A percentile compares a stretch with the other conserved stretches of the same genome.
phyloP scores from a whole-genome alignment of 2,797 vertebrate species.

The Arrhamphus sclerolepis region DNA sequence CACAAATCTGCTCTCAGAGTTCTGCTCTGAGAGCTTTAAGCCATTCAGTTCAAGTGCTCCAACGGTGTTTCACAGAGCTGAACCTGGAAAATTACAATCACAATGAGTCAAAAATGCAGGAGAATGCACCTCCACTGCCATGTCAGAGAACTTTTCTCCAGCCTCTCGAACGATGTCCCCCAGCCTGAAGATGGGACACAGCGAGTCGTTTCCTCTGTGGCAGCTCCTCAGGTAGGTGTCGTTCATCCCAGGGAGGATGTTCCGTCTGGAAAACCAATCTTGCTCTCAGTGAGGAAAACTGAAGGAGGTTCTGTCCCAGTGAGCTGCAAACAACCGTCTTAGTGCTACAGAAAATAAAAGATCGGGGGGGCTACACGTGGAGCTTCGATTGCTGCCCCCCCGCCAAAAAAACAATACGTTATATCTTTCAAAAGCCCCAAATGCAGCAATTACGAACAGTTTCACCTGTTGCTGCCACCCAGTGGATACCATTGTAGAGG shows the following conservation, averaged over 20 bases:
- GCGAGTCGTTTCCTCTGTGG: conserved; percentile 59
- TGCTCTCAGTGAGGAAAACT: too few species aligned
- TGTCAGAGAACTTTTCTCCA: conserved; percentile 83
- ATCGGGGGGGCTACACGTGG: too few species aligned
- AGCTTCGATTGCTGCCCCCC: too few species aligned
- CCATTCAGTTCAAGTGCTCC: neutral
- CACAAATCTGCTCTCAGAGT: neutral
- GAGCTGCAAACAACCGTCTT: too few species aligned
- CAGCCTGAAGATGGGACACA: conserved; percentile 88
- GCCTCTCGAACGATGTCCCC: conserved; percentile 83
- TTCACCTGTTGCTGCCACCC: too few species aligned
- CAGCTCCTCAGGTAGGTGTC: conserved; percentile 78
- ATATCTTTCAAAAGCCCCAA: too few species aligned
- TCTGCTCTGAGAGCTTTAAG: neutral
- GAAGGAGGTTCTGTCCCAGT: too few species aligned
- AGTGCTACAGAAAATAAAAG: too few species aligned
- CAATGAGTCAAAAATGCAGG: neutral
- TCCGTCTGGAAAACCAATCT: conserved; percentile 72
- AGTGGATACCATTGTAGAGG: too few species aligned
- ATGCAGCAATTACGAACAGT: too few species aligned
- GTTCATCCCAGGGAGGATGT: conserved; percentile 84
- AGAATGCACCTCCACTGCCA: conserved; percentile 83
- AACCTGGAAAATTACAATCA: too few species aligned
- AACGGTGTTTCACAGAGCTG: neutral
- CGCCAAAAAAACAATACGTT: too few species aligned